Evolutionary conservation across 2,113 vertebrate species (phyloP).

Genomic region (Sturnus vulgaris): DNA sequence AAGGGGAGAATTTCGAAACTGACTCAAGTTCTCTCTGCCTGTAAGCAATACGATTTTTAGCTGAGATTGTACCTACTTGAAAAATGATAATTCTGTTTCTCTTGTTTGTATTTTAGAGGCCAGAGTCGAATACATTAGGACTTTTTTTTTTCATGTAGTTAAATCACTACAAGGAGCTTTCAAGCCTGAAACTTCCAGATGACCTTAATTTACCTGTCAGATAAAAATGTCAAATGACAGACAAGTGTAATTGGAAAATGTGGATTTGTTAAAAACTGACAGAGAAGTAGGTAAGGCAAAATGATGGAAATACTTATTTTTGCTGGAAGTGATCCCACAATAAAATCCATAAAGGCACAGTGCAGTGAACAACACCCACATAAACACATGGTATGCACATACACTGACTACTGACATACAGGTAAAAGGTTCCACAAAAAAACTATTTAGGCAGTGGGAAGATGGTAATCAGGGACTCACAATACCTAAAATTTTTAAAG

Average conservation of each 20-base stretch:
- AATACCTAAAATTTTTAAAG: not conserved
- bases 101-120: not conserved
- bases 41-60: not conserved
- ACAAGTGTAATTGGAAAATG: slow-evolving; percentile 49
- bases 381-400: not conserved
- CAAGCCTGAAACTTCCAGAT: slow-evolving; percentile 7
- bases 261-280: slow-evolving; percentile 23
- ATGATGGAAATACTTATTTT: slow-evolving; percentile 27
- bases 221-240: slow-evolving; percentile 42
- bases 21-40: not conserved
- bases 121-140: not conserved
- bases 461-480: not conserved
- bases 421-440: not conserved
- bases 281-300: not conserved
- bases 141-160: not conserved
- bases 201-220: slow-evolving; percentile 59
- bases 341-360: slow-evolving; percentile 4
- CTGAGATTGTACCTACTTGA: not conserved
- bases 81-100: not conserved
- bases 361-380: not conserved
- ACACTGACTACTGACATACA: not conserved
- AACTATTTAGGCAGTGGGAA: not conserved
- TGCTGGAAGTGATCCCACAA: slow-evolving; percentile 5
- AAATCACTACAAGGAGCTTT: not conserved
- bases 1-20: not conserved